A percentile compares a stretch with the other conserved stretches of the same genome.
These are phyloP conservation scores for Drosophila pseudoobscura DNA, from an alignment of 1,140 invertebrate species.

Conservation along the genomic window DNA sequence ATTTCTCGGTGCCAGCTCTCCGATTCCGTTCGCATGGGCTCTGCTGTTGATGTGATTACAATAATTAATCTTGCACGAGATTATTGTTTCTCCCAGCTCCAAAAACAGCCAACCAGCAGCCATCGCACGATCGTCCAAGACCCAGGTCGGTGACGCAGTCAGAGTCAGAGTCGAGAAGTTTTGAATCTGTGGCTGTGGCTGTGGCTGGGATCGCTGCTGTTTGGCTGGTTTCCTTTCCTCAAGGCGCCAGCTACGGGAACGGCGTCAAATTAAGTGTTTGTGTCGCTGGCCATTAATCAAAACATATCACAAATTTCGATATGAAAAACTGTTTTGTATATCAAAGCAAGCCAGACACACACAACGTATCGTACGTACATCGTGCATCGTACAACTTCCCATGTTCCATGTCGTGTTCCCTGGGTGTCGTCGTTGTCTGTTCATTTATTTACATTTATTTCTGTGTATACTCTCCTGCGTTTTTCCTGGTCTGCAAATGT, in stretches of 20 bases:
- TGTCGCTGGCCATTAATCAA: conserved; percentile 82
- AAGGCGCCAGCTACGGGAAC: conserved; percentile 74
- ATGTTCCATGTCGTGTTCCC: conserved; percentile 61
- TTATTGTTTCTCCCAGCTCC: conserved; percentile 54
- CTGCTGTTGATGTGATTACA: conserved; percentile 82
- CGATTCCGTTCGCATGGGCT: conserved; percentile 57
- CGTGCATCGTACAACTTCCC: conserved; percentile 66
- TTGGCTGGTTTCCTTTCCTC: conserved; percentile 42
- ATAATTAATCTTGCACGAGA: conserved; percentile 82
- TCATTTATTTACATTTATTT: conserved; percentile 52
- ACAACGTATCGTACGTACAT: conserved; percentile 2
- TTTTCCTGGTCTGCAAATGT: conserved; percentile 70
- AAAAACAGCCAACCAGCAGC: conserved; percentile 51
- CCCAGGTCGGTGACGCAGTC: background rate
- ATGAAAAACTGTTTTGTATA: conserved; percentile 81
- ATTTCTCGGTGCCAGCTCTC: conserved; percentile 47
- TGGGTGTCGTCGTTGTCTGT: conserved; percentile 53
- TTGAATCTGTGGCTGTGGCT: conserved; percentile 14
- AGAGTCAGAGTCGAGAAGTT: conserved; percentile 4
- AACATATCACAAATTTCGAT: conserved; percentile 81
- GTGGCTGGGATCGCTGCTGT: conserved; percentile 32
- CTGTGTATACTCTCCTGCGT: conserved; percentile 4
- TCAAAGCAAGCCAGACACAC: conserved; percentile 58
- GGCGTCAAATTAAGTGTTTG: conserved; percentile 83
- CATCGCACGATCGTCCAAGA: conserved; percentile 22